Base-by-base conservation (phyloP, 2,113 vertebrate species). In the Genyomyrus donnyi region DNA sequence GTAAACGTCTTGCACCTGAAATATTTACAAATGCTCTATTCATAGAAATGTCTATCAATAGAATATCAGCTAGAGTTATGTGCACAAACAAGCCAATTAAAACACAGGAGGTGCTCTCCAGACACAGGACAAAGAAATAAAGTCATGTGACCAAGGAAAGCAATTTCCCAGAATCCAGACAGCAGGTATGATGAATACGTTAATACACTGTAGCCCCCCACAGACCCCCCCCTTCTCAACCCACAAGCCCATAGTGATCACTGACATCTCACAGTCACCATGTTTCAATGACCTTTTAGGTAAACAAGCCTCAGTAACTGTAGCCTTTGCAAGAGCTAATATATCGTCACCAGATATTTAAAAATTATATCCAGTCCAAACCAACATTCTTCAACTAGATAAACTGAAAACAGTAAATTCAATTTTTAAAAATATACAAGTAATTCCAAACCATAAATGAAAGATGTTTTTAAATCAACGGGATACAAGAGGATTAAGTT, bases 261-360 rank as follows among this genome's bases (percentile, higher is more conserved):
- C 74, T 80, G 35, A 80, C 15, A 80, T 80, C 74, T 39, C 74
- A 70, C n/a, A 80, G 74, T 39, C 10, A 1, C 35, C 31, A 42
- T 80, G 74, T 80, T 80, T 42, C 74, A 80, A 17, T 80, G 35
- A 80, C 74, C 74, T 80, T 80, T 80, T 80, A 80, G 74, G 74
- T 80, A 80, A 80, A 80, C 74, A 80, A 35, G 15, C 35, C 35
- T 80, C 31, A 80, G 74, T 80, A 80, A 80, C 74, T 80, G 2
- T 31, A 80, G 13, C 13, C 2, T 80, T 80, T 42, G 17, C 74
- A 39, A 19, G 74, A 80, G 62, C 62, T 31, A 80, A 39, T 80
- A 80, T 80, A 42, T 80, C 0, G 0, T 80, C 35, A 42, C 74
- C 74, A 62, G 31, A 39, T 80, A 11, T 42, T 80, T 42, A 42